Evolutionary conservation across 2,113 vertebrate species (phyloP).

Genomic region (Heterotis niloticus): DNA sequence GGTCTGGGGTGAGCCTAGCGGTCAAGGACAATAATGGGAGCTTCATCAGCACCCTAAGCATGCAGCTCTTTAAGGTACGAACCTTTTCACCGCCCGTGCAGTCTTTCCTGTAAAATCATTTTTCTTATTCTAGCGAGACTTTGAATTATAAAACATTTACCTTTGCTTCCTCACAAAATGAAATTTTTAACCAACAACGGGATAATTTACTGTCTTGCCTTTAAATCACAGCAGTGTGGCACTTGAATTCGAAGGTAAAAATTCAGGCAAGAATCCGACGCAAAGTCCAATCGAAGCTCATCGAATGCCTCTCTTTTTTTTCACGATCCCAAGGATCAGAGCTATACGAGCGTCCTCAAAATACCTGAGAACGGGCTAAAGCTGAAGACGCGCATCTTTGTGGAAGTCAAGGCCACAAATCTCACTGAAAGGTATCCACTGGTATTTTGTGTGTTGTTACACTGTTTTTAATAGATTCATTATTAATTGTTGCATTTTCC

Average conservation of each 20-base stretch:
- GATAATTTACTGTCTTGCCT: neutral
- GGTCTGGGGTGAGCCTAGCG: constrained; percentile 59
- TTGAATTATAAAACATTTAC: neutral
- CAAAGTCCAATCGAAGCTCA: neutral
- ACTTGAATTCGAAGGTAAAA: neutral
- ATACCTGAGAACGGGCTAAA: constrained; percentile 53
- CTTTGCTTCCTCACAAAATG: neutral
- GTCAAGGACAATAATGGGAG: constrained; percentile 63
- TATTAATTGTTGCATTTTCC: neutral
- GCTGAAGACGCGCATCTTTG: constrained; percentile 65
- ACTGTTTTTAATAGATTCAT: neutral
- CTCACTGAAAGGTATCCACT: constrained; percentile 57
- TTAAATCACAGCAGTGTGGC: neutral
- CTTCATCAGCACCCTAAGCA: constrained; percentile 62
- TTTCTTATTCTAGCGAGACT: neutral
- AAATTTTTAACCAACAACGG: neutral
- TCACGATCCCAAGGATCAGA: constrained; percentile 39
- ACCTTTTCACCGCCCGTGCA: neutral
- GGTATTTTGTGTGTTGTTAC: no score
- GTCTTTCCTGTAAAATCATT: neutral
- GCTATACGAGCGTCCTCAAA: constrained; percentile 39
- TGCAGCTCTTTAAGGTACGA: constrained; percentile 56
- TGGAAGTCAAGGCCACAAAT: constrained; percentile 57
- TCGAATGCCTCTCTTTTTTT: neutral
- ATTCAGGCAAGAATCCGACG: neutral